phyloP scores from a whole-genome alignment of 2,888 invertebrate species.

The Panopea generosa region DNA sequence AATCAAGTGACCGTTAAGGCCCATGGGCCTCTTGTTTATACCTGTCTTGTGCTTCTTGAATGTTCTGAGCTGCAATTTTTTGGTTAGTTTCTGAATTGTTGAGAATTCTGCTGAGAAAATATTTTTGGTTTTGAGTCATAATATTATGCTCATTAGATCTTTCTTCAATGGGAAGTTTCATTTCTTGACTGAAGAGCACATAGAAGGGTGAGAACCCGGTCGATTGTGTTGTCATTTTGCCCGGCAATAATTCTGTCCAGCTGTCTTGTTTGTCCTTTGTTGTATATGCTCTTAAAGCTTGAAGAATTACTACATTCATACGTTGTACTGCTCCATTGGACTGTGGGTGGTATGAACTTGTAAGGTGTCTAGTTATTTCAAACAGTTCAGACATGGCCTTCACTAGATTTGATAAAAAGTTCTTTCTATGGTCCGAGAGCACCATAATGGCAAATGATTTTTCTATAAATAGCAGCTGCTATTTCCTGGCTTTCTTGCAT shows the following conservation, averaged over 20 bases:
- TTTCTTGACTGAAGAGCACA: conserved; percentile 44
- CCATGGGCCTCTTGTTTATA: no score
- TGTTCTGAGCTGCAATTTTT: conserved; percentile 30
- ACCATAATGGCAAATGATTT: conserved; percentile 50
- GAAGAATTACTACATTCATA: conserved; percentile 53
- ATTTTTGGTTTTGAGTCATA: conserved; percentile 2
- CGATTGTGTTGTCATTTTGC: conserved; percentile 58
- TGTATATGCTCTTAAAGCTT: conserved; percentile 53
- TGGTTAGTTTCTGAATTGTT: conserved; percentile 15
- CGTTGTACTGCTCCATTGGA: conserved; percentile 52
- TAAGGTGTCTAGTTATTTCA: conserved; percentile 19
- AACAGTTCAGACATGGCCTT: conserved; percentile 40
- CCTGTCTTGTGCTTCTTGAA: conserved; percentile 29
- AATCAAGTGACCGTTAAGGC: no score
- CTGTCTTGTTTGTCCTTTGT: conserved; percentile 42
- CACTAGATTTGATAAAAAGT: conserved; percentile 47
- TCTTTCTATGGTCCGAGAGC: conserved; percentile 41
- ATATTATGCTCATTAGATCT: no score
- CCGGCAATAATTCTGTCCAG: conserved; percentile 43
- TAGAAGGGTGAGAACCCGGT: conserved; percentile 38
- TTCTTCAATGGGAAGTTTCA: conserved; percentile 16
- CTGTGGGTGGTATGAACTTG: conserved; percentile 55
- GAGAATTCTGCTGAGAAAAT: background rate
- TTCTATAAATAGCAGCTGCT: conserved; percentile 34
- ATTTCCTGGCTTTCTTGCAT: conserved; percentile 16